Evolutionary conservation across 2,113 vertebrate species (phyloP).

Genomic region (Pluvianellus socialis): DNA sequence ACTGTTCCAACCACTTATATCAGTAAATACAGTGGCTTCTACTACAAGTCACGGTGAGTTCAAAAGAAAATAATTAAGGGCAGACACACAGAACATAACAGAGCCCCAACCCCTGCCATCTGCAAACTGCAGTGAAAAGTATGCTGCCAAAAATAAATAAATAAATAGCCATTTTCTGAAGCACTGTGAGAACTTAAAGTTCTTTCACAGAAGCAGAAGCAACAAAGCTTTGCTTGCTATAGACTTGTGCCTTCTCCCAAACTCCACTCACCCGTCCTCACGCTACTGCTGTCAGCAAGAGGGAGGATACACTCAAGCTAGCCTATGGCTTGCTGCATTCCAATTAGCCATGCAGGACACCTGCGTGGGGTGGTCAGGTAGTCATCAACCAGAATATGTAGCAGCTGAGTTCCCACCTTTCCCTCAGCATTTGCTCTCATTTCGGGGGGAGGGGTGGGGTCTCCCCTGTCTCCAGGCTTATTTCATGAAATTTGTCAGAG

Average conservation of each 20-base stretch:
- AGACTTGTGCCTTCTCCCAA: neutral
- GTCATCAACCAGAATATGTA: neutral
- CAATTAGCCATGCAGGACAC: neutral
- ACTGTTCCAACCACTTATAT: neutral
- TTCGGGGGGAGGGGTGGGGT: neutral
- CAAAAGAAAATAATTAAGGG: slow-evolving; percentile 62
- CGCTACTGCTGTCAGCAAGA: neutral
- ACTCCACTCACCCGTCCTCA: neutral
- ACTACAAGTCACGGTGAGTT: slow-evolving; percentile 49
- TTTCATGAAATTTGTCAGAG: neutral
- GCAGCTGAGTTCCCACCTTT: neutral
- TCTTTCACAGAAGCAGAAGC: neutral
- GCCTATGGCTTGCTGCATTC: rapidly evolving
- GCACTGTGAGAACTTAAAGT: neutral
- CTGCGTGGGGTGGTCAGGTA: rapidly evolving
- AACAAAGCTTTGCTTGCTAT: neutral
- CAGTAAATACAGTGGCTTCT: neutral
- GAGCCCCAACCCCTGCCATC: neutral
- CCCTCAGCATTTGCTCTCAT: neutral
- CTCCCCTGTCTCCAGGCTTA: neutral
- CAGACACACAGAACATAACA: slow-evolving; percentile 41
- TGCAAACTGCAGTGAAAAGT: neutral
- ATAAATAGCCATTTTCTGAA: neutral
- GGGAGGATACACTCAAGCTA: rapidly evolving
- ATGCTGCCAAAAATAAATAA: neutral